A percentile compares a stretch with the other conserved stretches of the same genome.
Conservation (phyloP, 2,888 invertebrate species). For the Eristalis pertinax region DNA sequence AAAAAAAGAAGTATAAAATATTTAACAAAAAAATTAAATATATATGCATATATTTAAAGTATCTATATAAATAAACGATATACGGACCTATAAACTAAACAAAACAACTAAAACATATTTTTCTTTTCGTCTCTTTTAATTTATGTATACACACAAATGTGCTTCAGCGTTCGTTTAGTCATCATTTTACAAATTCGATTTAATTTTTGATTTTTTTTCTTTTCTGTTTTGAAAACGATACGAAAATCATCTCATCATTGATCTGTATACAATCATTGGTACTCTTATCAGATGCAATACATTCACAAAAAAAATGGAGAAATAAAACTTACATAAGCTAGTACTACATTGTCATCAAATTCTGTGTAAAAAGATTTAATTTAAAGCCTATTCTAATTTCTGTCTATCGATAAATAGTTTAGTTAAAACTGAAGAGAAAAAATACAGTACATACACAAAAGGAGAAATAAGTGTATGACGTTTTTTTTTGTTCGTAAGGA, state of each 20-base stretch:
- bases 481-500: slow-evolving; percentile 52
- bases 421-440: slow-evolving; percentile 38
- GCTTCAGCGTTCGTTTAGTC: slow-evolving; percentile 48
- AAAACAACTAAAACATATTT: slow-evolving; percentile 34
- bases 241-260: neutral
- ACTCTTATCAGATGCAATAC: neutral
- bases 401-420: slow-evolving; percentile 36
- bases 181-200: slow-evolving; percentile 27
- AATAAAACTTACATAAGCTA: neutral
- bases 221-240: neutral
- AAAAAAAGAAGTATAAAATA: slow-evolving; percentile 4
- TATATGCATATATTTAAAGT: slow-evolving; percentile 63
- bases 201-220: neutral
- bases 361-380: slow-evolving; percentile 61
- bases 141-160: slow-evolving; percentile 41
- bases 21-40: neutral
- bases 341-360: slow-evolving; percentile 17
- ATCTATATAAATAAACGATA: slow-evolving; percentile 72
- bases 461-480: neutral
- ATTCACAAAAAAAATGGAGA: slow-evolving; percentile 2
- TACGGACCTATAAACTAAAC: slow-evolving; percentile 74
- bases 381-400: slow-evolving; percentile 37
- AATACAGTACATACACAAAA: neutral
- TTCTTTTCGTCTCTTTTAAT: slow-evolving; percentile 17
- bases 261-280: neutral